Evolutionary conservation across 2,888 invertebrate species (phyloP), one percentile per base, ranked within the genome.

Genomic region (Epinotia ramella): DNA sequence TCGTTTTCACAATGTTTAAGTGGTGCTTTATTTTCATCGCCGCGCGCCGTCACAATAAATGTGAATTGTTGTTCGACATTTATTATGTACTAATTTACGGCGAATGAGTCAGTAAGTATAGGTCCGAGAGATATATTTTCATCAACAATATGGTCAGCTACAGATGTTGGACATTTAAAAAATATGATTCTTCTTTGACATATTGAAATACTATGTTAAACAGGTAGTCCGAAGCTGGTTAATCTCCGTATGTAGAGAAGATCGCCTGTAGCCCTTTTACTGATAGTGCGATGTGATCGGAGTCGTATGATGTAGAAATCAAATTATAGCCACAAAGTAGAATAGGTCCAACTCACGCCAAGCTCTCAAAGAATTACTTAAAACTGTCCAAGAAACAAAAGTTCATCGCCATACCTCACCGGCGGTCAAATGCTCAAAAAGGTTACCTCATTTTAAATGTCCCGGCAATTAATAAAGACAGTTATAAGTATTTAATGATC

Each of bases 401-500:
- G 12, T 28, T 46, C 59, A 24, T 46, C 44, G 46, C 12, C 60
- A 69, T 69, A 60, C 28, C 24, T 60, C 59, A 69, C 69, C 16
- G 7, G 57, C 59, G 69, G 69, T 69, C 69, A 69, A 60, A 24
- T 46, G 60, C n/a, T 60, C 46, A 46, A 69, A 60, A 24, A 60
- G 60, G 46, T 60, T 60, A 46, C 60, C 59, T 59, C 59, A 46
- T 69, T 44, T 69, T 69, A 69, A 69, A 69, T 69, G 69, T 18
- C 63, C 59, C 18, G n/a, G 46, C 69, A 60, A 69, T 69, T 60
- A 59, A 69, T 60, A 69, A 59, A 46, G 69, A 69, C 69, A 69
- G 69, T n/a, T 69, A 60, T 69, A 69, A 60, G 60, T 69, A n/a
- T 24, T 69, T 60, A 69, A 69, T 69, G 69, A 69, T 69, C 46